phyloP scores from a whole-genome alignment of 2,797 vertebrate genomes.

The Peromyscus eremicus region DNA sequence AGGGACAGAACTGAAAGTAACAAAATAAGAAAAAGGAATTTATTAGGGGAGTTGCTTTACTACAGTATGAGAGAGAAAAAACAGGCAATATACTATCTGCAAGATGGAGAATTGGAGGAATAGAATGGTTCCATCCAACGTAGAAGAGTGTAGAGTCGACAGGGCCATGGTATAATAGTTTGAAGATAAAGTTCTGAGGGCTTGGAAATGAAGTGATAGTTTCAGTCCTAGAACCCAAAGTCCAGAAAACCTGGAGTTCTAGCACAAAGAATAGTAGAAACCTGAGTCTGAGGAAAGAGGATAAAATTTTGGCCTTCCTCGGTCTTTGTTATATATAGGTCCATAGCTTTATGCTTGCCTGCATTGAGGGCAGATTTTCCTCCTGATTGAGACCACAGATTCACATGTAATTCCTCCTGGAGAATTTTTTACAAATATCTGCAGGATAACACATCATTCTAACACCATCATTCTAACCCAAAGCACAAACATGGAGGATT shows the following conservation, averaged over 20 bases:
- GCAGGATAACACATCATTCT: neutral
- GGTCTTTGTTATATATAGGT: neutral
- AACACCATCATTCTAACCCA: neutral
- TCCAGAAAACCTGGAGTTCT: neutral
- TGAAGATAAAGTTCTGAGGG: neutral
- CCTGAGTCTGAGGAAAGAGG: neutral
- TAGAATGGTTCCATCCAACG: neutral
- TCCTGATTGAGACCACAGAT: neutral
- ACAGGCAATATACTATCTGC: neutral
- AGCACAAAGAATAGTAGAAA: neutral
- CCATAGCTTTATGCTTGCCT: neutral
- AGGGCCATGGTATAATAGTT: neutral
- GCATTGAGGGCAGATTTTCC: neutral
- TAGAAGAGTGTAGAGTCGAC: neutral
- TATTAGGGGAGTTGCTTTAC: neutral
- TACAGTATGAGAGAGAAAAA: neutral
- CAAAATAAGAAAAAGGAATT: neutral
- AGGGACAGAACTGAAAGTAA: neutral
- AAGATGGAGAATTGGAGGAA: neutral
- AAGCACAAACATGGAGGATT: neutral
- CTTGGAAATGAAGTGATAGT: neutral
- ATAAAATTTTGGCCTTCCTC: neutral
- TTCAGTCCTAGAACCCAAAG: neutral
- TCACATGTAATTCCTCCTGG: neutral
- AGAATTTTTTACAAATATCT: neutral